Conservation (phyloP, 2,888 invertebrate species). For the Kryphioiulus occultus region DNA sequence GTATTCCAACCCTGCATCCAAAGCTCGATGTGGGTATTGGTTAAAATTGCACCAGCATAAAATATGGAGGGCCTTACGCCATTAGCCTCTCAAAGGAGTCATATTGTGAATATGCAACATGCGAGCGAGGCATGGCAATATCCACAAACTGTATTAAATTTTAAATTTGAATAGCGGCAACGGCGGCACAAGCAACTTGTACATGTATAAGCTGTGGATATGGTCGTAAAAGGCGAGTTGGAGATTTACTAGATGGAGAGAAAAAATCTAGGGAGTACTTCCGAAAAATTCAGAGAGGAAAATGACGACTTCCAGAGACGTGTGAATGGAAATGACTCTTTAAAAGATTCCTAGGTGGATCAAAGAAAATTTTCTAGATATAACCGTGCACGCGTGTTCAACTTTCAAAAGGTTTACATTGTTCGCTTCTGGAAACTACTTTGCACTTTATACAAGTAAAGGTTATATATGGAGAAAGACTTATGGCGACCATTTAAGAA, state of each 20-base stretch:
- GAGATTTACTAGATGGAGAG: slow-evolving; percentile 40
- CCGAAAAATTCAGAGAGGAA: slow-evolving; percentile 33
- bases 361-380: slow-evolving; percentile 6
- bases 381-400: not conserved
- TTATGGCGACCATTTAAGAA: slow-evolving; percentile 31
- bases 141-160: slow-evolving; percentile 48
- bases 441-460: slow-evolving; percentile 2
- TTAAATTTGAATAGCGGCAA: slow-evolving; percentile 45
- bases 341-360: slow-evolving; percentile 47
- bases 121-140: not conserved
- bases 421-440: not conserved
- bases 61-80: slow-evolving; percentile 16
- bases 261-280: slow-evolving; percentile 29
- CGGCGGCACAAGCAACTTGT: not conserved
- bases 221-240: slow-evolving; percentile 46
- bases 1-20: not conserved
- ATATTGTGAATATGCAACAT: slow-evolving; percentile 47
- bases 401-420: slow-evolving; percentile 30
- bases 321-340: slow-evolving; percentile 48
- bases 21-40: slow-evolving; percentile 3
- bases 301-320: slow-evolving; percentile 33
- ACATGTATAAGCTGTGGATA: slow-evolving; percentile 24
- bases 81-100: slow-evolving; percentile 49
- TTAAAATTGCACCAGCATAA: slow-evolving; percentile 27
- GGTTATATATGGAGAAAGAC: slow-evolving; percentile 28